These are phyloP conservation scores for Tringa solitaria DNA, from an alignment of 2,113 vertebrate genomes.

Conservation along the genomic window DNA sequence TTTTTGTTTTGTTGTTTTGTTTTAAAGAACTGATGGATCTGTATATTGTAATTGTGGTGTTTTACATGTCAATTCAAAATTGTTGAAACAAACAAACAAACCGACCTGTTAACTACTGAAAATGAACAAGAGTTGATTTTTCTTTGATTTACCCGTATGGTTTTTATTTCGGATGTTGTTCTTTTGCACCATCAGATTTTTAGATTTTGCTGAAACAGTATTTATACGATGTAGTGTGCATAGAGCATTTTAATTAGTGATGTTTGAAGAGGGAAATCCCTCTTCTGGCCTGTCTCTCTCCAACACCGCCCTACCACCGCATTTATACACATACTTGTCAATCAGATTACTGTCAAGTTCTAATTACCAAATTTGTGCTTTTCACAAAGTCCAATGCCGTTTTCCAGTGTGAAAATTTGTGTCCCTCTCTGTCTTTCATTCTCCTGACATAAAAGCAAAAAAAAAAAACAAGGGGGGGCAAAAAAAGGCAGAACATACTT, in stretches of 20 bases:
- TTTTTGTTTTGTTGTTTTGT: slow-evolving; percentile 80
- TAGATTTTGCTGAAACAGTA: slow-evolving; percentile 43
- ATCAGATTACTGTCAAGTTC: background rate
- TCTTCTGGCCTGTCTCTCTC: slow-evolving; percentile 34
- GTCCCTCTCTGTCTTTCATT: background rate
- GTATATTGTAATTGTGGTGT: slow-evolving; percentile 92
- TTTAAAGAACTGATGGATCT: slow-evolving; percentile 87
- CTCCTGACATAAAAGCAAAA: background rate
- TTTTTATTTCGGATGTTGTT: slow-evolving; percentile 57
- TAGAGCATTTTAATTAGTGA: slow-evolving; percentile 49
- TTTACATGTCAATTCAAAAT: slow-evolving; percentile 88
- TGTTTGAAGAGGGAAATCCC: slow-evolving; percentile 45
- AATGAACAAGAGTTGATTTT: slow-evolving; percentile 64
- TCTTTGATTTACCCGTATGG: slow-evolving; percentile 49
- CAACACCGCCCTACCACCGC: background rate
- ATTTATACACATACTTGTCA: slow-evolving; percentile 15
- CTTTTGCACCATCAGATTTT: slow-evolving; percentile 47
- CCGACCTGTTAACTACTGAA: slow-evolving; percentile 68
- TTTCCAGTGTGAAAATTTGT: slow-evolving; percentile 9
- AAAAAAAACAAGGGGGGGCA: background rate
- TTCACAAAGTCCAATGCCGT: background rate
- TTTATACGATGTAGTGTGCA: slow-evolving; percentile 29
- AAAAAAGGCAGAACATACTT: background rate
- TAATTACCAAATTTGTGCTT: slow-evolving; percentile 21
- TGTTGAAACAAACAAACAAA: slow-evolving; percentile 71